Evolutionary conservation across 2,113 vertebrate genomes (phyloP), one percentile per base, ranked within the genome.

Genomic region (Hippocampus barbouri): DNA sequence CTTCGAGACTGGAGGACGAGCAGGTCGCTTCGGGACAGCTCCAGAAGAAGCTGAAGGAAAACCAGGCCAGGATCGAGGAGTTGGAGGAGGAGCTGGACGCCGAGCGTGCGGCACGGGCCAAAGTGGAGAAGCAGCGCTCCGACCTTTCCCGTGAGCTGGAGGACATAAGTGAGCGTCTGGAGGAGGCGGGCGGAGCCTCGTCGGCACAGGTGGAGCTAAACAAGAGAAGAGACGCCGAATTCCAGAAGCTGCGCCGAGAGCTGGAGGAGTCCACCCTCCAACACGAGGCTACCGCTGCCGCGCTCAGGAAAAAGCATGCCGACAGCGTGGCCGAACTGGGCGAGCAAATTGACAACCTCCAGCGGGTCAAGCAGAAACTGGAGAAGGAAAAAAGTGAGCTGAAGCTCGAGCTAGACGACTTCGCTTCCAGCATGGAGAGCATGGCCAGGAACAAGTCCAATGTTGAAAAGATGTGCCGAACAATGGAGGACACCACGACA

Each of bases 341-440:
- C 0, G 89, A 90, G 15, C 89, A 90, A 53, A 85, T 90, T 3
- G 90, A 91, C 15, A 90, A 90, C 81, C 90, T 97, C 67, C 95
- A 97, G 85, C 89, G 96, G 0, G 93, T 97, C 56, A 96, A 96
- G 79, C 94, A 96, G 83, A 97, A 96, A 80, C 90, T 96, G 81
- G 95, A 98, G 88, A 97, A 97, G 73, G 96, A 96, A 73, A 96
- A 96, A 88, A 94, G 92, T 0, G 95, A 97, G 86, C 81, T 96
- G 66, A 96, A 94, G 83, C 77, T 96, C 68, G 95, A 95, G 83
- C 80, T 97, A 68, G 95, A 97, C 0, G 96, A 97, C 3, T 47
- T 96, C n/a, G 84, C 87, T 1, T 94, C 94, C 64, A 97, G 94
- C 83, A 93, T 95, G 87, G 96, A 97, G 88, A 93, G 92, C 20